Evolutionary conservation across 2,113 vertebrate genomes (phyloP), one percentile per base, ranked within the genome.

Genomic region (Dendropsophus ebraccatus): DNA sequence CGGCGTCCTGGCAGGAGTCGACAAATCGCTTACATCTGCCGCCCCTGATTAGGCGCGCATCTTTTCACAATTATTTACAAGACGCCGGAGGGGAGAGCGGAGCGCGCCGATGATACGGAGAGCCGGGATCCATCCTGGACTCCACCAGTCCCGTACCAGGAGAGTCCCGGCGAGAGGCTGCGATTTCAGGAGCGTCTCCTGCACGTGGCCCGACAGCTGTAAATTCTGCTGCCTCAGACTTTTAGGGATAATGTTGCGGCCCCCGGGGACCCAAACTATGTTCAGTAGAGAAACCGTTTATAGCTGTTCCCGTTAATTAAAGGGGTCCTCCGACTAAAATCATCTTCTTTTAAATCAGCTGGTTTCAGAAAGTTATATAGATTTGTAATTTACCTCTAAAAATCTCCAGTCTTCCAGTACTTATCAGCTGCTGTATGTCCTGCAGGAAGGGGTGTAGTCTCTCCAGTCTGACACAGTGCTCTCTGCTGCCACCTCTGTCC

Each of bases 51-150:
- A 52, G 49, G 49, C 47, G 41, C 52, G 69, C 67, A 56, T 41
- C 69, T 83, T 83, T 74, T 60, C 41, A 49, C 35, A 75, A 84
- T 75, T 74, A 45, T 45, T 75, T 56, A 56, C 86, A 54, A 74
- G 50, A 75, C 47, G 74, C 13, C 6, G 49, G 69, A 21, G 37
- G 16, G 86, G 19, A 0, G 75, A 6, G 2, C 50, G 19, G 75
- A 69, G 41, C 41, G 41, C 41, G 41, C n/a, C 41, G 41, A 41
- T 41, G 41, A 41, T 41, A 3, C 8, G 41, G 50, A 52, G 52
- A 56, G 28, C 50, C 45, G 10, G 32, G 45, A 82, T 82, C 35
- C 28, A 16, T 28, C 14, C 56, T 60, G 5, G 25, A 11, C 56
- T 25, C 25, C 11, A 60, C 10, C 10, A 62, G 1, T 28, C 60